Base-by-base conservation (phyloP, 2,888 invertebrate genomes). In the Scaptomyza tumidula region DNA sequence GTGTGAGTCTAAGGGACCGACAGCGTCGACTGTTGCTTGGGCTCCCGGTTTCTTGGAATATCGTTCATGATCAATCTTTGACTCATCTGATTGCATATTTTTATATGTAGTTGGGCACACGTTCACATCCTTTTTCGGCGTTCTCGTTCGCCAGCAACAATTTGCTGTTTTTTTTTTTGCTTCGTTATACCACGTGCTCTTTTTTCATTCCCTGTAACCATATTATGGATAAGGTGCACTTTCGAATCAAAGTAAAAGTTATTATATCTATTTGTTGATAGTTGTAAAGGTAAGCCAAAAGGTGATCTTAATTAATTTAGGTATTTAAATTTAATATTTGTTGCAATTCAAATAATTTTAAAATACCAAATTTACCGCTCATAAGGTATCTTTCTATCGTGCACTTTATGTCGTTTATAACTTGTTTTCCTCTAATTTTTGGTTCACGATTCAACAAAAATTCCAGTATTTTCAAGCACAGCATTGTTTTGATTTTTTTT, bases 31-130 rank as follows among this genome's bases (percentile, higher is more conserved):
- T 59, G 64, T 59, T 62, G 50, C 52, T 69, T 61, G 48, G 56
- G 68, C 66, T 72, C 69, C 60, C 70, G 50, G 65, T 89, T 90
- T 90, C 90, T 86, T 76, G 88, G 90, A 90, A 90, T 89, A 90
- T 90, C 90, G 84, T 77, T 71, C 83, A 82, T 85, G 89, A 90
- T 90, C 90, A 90, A 90, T 90, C 90, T 90, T 79, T 78, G 71
- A 73, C 66, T 78, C 80, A 75, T 78, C 82, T 89, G 90, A 90
- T 90, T 90, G 90, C 87, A 89, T 89, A 90, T 90, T 90, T 90
- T 86, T 88, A 86, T 87, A 86, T 81, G 83, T 88, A 84, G 88
- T 83, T 78, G 75, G 71, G 63, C 78, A 75, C 79, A 87, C 78
- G 78, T 66, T 83, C 74, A 69, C 83, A 81, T 83, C 88, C 83